phyloP scores from a whole-genome alignment of 37 sponge, comb jelly and placozoan species.

The Halichondria panicea region DNA sequence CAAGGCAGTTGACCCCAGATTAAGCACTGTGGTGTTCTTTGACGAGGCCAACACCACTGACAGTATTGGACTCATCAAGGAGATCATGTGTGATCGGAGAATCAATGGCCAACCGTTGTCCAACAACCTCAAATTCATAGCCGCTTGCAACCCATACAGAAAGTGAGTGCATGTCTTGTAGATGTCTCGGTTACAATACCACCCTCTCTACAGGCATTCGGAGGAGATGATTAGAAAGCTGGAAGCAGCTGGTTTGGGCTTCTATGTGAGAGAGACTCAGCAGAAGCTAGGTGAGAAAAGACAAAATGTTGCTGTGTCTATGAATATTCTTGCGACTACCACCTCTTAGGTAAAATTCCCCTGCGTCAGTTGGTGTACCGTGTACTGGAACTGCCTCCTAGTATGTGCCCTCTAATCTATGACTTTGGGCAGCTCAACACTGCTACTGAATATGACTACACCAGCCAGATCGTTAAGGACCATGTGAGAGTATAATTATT shows the following conservation, averaged over 20 bases:
- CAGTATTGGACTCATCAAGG: slow-evolving; percentile 83
- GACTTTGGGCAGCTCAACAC: slow-evolving; percentile 85
- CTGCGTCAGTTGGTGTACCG: slow-evolving; percentile 91
- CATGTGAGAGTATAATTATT: slow-evolving; percentile 45
- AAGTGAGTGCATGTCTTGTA: slow-evolving; percentile 12
- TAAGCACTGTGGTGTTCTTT: slow-evolving; percentile 87
- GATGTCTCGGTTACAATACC: background rate
- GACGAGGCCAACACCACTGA: slow-evolving; percentile 94
- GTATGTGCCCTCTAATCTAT: slow-evolving; percentile 90
- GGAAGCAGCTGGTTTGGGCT: slow-evolving; percentile 79
- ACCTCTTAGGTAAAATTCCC: slow-evolving; percentile 64
- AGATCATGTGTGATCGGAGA: slow-evolving; percentile 88
- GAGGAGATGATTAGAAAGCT: slow-evolving; percentile 74
- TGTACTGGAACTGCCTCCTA: slow-evolving; percentile 87
- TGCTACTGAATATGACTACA: slow-evolving; percentile 66
- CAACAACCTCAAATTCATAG: slow-evolving; percentile 75
- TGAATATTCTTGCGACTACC: background rate
- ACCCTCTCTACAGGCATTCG: slow-evolving; percentile 31
- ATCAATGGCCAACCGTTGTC: slow-evolving; percentile 61
- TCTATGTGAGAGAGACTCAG: slow-evolving; percentile 58
- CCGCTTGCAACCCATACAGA: slow-evolving; percentile 86
- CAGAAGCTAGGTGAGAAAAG: slow-evolving; percentile 49
- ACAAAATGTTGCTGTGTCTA: background rate
- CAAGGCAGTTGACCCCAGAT: background rate
- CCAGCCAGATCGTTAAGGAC: slow-evolving; percentile 60